These are phyloP conservation scores for Rotaria sp. DNA, from an alignment of 2,888 invertebrate genomes.

Conservation along the genomic window DNA sequence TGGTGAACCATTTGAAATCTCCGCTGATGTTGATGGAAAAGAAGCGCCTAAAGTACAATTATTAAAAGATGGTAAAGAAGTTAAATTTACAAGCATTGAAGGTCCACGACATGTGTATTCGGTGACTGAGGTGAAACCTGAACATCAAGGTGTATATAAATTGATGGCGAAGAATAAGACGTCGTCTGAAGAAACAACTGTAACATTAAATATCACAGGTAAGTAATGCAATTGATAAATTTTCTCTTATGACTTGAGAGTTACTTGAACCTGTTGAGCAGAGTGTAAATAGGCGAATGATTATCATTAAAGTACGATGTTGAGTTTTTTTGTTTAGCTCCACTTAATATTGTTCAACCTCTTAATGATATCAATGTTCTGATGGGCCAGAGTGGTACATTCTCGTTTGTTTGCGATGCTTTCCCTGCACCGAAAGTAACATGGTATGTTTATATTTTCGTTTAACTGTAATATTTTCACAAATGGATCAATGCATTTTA, in stretches of 20 bases:
- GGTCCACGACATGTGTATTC: neutral
- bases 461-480: no score
- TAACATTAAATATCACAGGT: neutral
- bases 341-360: neutral
- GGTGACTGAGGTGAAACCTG: neutral
- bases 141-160: neutral
- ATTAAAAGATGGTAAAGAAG: neutral
- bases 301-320: no score
- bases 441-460: neutral
- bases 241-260: no score
- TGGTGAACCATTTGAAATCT: neutral
- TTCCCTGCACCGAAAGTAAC: neutral
- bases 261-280: no score
- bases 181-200: neutral
- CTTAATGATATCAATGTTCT: neutral
- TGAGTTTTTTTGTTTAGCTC: neutral
- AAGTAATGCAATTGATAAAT: neutral
- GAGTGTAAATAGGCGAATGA: no score
- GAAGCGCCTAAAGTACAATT: neutral
- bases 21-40: neutral
- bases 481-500: no score
- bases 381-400: neutral
- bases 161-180: neutral
- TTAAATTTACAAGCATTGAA: neutral
- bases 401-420: neutral